Evolutionary conservation across 2,113 vertebrate genomes (phyloP).

Genomic region (Heterotis niloticus): DNA sequence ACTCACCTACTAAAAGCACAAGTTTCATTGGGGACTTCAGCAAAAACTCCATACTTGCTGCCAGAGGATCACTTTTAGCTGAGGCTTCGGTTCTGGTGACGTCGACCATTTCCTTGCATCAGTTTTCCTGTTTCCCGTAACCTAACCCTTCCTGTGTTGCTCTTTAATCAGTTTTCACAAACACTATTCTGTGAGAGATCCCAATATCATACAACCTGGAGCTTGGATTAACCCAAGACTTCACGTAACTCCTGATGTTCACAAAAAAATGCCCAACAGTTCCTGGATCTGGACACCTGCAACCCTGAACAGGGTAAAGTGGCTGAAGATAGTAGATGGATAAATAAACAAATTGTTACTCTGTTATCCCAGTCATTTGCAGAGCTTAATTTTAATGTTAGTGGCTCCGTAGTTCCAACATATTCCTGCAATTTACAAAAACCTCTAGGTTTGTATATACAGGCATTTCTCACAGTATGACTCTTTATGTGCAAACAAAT

Average conservation of each 20-base stretch:
- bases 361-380: too few species aligned
- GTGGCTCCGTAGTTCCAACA: too few species aligned
- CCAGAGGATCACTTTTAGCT: constrained; percentile 54
- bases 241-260: background rate
- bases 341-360: too few species aligned
- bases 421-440: background rate
- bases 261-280: too few species aligned
- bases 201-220: background rate
- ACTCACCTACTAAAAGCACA: constrained; percentile 69
- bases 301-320: too few species aligned
- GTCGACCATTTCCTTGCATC: constrained; percentile 63
- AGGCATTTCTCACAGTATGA: too few species aligned
- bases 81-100: constrained; percentile 57
- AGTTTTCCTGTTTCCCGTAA: constrained; percentile 72
- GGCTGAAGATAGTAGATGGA: too few species aligned
- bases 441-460: background rate
- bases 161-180: constrained; percentile 62
- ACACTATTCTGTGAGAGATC: constrained; percentile 28
- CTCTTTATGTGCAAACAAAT: too few species aligned
- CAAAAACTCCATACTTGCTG: constrained; percentile 61
- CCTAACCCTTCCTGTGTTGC: constrained; percentile 70
- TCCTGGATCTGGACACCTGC: too few species aligned
- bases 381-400: too few species aligned
- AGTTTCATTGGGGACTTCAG: constrained; percentile 68
- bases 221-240: background rate